phyloP scores from a whole-genome alignment of 2,113 vertebrate species.

The Paracanthobrama guichenoti region DNA sequence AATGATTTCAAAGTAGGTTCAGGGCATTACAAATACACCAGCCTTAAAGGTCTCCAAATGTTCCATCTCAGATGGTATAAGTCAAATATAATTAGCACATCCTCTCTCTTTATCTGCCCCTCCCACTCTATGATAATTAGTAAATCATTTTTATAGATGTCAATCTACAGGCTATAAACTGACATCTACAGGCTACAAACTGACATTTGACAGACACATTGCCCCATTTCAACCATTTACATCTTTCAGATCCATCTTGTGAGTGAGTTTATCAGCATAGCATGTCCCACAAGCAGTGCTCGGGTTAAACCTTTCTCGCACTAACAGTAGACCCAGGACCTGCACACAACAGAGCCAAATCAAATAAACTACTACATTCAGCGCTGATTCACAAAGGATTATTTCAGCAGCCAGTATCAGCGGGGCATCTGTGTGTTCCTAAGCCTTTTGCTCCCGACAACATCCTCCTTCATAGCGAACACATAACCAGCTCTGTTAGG shows the following conservation, averaged over 20 bases:
- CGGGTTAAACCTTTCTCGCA: background rate
- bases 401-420: conserved; percentile 45
- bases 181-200: conserved; percentile 50
- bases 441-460: conserved; percentile 33
- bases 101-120: conserved; percentile 41
- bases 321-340: conserved; percentile 21
- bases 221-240: background rate
- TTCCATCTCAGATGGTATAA: conserved; percentile 40
- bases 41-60: conserved; percentile 39
- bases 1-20: conserved; percentile 14
- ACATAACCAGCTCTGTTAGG: conserved; percentile 38
- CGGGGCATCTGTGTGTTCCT: conserved; percentile 35
- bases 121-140: conserved; percentile 42
- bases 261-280: conserved; percentile 5
- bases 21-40: conserved; percentile 10
- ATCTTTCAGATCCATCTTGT: background rate
- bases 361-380: conserved; percentile 45
- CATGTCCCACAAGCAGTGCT: background rate
- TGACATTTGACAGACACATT: background rate
- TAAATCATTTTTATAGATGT: conserved; percentile 48
- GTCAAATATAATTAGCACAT: conserved; percentile 49
- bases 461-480: conserved; percentile 35
- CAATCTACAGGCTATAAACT: conserved; percentile 48
- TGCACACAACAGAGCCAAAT: conserved; percentile 23
- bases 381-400: conserved; percentile 39